Conservation (phyloP, 2,888 invertebrate species). For the Charanyca ferruginea region DNA sequence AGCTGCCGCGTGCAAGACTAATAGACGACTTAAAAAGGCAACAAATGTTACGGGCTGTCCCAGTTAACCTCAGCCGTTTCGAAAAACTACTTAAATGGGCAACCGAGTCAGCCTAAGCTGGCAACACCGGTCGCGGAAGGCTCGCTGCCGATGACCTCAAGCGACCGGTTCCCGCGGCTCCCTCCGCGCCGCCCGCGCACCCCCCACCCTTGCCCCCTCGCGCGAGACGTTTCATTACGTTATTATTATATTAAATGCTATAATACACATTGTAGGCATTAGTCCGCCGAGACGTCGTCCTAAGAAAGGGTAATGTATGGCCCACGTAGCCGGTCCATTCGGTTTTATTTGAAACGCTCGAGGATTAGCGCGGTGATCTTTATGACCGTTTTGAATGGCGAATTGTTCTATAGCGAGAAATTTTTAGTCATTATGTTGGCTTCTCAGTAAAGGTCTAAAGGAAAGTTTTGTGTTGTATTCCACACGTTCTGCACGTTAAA, state of each 20-base stretch:
- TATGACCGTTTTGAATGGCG: slow-evolving; percentile 81
- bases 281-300: slow-evolving; percentile 83
- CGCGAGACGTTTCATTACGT: slow-evolving; percentile 90
- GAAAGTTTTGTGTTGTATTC: slow-evolving; percentile 67
- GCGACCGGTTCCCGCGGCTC: slow-evolving; percentile 86
- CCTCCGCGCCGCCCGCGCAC: slow-evolving; percentile 68
- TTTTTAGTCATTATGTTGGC: slow-evolving; percentile 69
- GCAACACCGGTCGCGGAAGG: slow-evolving; percentile 89
- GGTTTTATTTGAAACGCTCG: slow-evolving; percentile 80
- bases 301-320: slow-evolving; percentile 84
- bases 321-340: slow-evolving; percentile 70
- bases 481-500: slow-evolving; percentile 67
- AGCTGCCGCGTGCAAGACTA: slow-evolving; percentile 67
- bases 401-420: slow-evolving; percentile 77
- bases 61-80: slow-evolving; percentile 75
- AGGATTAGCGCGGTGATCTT: slow-evolving; percentile 81
- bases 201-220: slow-evolving; percentile 70
- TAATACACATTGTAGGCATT: slow-evolving; percentile 90
- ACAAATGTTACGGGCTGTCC: slow-evolving; percentile 77
- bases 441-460: slow-evolving; percentile 71
- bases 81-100: slow-evolving; percentile 82
- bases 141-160: slow-evolving; percentile 90
- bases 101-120: slow-evolving; percentile 76
- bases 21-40: slow-evolving; percentile 73
- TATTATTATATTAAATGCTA: slow-evolving; percentile 91